A percentile compares a stretch with the other conserved stretches of the same genome.
Evolutionary conservation across 2,797 vertebrate genomes (phyloP).

Genomic region (Melanotaenia boesemani): DNA sequence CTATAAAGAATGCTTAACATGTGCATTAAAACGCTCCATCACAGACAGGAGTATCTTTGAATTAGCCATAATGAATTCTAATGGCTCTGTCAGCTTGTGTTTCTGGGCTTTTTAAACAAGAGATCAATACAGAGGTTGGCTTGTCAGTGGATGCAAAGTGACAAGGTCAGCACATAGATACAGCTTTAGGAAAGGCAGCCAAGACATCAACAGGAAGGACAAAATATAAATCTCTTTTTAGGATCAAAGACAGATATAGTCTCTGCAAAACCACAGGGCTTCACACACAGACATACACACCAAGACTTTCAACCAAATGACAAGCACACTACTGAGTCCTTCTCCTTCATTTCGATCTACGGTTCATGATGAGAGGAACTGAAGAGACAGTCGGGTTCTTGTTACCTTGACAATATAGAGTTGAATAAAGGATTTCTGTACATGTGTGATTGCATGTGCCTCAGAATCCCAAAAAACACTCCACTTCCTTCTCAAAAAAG

Average conservation of each 20-base stretch:
- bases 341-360: slow-evolving; percentile 32
- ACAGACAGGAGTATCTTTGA: slow-evolving; percentile 31
- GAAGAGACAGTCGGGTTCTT: slow-evolving; percentile 43
- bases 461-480: slow-evolving; percentile 9
- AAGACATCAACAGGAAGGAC: slow-evolving; percentile 17
- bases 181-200: slow-evolving; percentile 16
- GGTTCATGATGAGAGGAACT: slow-evolving; percentile 37
- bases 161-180: slow-evolving; percentile 43
- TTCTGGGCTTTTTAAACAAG: slow-evolving; percentile 48
- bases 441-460: not conserved
- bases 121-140: slow-evolving; percentile 55
- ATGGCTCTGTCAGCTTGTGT: slow-evolving; percentile 29
- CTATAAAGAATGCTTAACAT: slow-evolving; percentile 15
- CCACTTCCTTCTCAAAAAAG: slow-evolving; percentile 1
- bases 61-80: slow-evolving; percentile 37
- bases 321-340: slow-evolving; percentile 7
- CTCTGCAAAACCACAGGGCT: not conserved
- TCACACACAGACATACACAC: not conserved
- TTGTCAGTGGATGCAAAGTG: slow-evolving; percentile 35
- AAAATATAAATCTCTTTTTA: slow-evolving; percentile 11
- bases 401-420: slow-evolving; percentile 54
- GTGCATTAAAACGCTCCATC: slow-evolving; percentile 20
- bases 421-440: slow-evolving; percentile 28
- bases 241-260: slow-evolving; percentile 27
- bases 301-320: not conserved